Evolutionary conservation across 1,140 invertebrate genomes (phyloP).

Genomic region (Venturia canescens): DNA sequence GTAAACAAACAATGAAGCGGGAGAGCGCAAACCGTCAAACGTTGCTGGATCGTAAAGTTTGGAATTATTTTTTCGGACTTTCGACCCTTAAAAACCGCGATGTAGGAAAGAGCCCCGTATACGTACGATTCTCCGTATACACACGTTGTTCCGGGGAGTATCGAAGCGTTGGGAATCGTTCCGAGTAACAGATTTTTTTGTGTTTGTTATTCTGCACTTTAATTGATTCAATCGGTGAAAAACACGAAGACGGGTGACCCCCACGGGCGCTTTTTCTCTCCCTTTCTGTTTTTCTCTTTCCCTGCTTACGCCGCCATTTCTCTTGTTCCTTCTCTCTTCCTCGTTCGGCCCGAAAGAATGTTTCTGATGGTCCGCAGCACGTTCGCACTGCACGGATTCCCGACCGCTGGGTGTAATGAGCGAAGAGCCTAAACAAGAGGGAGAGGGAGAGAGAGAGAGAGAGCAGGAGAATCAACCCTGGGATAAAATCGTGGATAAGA

Average conservation of each 20-base stretch:
- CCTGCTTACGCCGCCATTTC: conserved; percentile 13
- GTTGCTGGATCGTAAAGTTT: too few species aligned
- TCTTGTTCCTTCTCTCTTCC: conserved; percentile 32
- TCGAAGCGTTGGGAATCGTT: conserved; percentile 18
- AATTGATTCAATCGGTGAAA: conserved; percentile 74
- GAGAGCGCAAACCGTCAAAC: too few species aligned
- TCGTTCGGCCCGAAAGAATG: conserved; percentile 39
- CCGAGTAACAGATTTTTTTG: conserved; percentile 7
- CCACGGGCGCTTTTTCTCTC: conserved; percentile 43
- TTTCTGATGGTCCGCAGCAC: neutral
- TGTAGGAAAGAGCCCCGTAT: neutral
- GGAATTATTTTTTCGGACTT: neutral
- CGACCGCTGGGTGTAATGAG: neutral
- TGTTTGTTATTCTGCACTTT: conserved; percentile 66
- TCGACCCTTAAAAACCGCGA: neutral
- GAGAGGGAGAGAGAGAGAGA: neutral
- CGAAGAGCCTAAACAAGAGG: neutral
- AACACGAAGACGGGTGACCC: conserved; percentile 65
- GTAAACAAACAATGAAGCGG: too few species aligned
- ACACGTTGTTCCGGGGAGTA: neutral
- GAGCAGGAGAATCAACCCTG: neutral
- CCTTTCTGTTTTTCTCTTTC: conserved; percentile 25
- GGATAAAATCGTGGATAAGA: conserved; percentile 26
- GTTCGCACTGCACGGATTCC: neutral
- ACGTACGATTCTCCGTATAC: neutral